Evolutionary conservation across 2,113 vertebrate genomes (phyloP).

Genomic region (Phyllostomus discolor): DNA sequence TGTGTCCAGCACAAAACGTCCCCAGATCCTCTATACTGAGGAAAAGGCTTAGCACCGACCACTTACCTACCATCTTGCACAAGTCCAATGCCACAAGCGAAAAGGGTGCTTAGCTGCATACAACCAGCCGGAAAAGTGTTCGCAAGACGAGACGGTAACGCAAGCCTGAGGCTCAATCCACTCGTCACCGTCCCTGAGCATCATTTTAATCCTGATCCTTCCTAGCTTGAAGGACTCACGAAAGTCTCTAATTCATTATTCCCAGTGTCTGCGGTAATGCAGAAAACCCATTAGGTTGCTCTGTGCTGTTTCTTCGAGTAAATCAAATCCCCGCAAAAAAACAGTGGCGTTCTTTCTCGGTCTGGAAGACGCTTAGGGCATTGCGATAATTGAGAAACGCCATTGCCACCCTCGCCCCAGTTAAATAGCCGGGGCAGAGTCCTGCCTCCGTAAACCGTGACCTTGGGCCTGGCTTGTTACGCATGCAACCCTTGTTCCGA

Average conservation of each 20-base stretch:
- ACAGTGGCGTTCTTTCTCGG: background rate
- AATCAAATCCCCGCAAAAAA: background rate
- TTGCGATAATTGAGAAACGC: constrained; percentile 2
- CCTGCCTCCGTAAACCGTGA: constrained; percentile 64
- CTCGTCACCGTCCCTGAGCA: background rate
- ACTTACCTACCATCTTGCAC: background rate
- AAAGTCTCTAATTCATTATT: background rate
- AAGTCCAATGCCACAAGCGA: background rate
- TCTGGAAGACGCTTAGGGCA: constrained; percentile 21
- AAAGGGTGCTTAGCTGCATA: background rate
- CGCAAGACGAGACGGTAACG: background rate
- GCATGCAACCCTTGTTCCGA: constrained; percentile 62
- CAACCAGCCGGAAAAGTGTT: background rate
- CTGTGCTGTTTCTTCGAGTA: background rate
- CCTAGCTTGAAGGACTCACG: background rate
- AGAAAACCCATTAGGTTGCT: background rate
- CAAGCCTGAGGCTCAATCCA: background rate
- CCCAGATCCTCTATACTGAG: background rate
- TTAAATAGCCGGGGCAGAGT: constrained; percentile 49
- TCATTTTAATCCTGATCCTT: background rate
- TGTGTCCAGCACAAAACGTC: background rate
- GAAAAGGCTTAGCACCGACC: background rate
- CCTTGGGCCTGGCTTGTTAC: constrained; percentile 43
- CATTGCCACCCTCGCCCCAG: constrained; percentile 30
- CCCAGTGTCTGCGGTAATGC: background rate